A percentile compares a stretch with the other conserved stretches of the same genome.
Evolutionary conservation across 2,888 invertebrate genomes (phyloP).

Genomic region (Cetonia aurata): DNA sequence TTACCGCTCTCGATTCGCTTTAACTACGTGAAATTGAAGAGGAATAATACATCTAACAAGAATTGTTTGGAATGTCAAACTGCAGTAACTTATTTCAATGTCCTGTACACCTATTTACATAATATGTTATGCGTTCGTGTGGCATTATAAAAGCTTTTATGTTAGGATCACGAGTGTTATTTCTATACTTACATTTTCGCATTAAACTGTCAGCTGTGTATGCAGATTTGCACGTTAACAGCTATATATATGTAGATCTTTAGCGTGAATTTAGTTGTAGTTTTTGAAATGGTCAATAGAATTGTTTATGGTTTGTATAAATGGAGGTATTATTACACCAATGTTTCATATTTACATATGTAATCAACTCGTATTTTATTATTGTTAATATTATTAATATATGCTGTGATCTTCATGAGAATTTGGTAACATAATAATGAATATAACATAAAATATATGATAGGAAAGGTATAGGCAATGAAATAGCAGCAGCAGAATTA

Average conservation of each 20-base stretch:
- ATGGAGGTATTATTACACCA: constrained; percentile 5
- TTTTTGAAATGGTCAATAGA: constrained; percentile 11
- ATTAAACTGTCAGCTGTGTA: constrained; percentile 10
- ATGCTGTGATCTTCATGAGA: no score
- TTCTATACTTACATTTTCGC: constrained; percentile 16
- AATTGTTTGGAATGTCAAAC: constrained; percentile 1
- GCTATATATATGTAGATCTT: constrained; percentile 8
- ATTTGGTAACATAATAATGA: no score
- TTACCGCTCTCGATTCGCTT: constrained; percentile 13
- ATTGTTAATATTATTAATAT: no score
- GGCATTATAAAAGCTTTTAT: constrained; percentile 2
- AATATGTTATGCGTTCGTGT: neutral
- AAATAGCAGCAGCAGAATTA: no score
- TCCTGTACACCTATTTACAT: neutral
- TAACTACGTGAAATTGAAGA: constrained; percentile 25
- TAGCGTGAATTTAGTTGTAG: constrained; percentile 3
- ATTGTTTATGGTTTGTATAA: constrained; percentile 16
- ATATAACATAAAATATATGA: no score
- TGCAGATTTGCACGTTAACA: neutral
- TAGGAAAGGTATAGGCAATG: no score
- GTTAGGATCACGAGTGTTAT: neutral
- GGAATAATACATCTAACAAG: constrained; percentile 28
- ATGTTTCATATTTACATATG: neutral
- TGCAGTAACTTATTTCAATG: constrained; percentile 13
- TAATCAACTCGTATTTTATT: no score